phyloP scores from a whole-genome alignment of 2,888 invertebrate species.

The Lepidocyrtinus sp. region DNA sequence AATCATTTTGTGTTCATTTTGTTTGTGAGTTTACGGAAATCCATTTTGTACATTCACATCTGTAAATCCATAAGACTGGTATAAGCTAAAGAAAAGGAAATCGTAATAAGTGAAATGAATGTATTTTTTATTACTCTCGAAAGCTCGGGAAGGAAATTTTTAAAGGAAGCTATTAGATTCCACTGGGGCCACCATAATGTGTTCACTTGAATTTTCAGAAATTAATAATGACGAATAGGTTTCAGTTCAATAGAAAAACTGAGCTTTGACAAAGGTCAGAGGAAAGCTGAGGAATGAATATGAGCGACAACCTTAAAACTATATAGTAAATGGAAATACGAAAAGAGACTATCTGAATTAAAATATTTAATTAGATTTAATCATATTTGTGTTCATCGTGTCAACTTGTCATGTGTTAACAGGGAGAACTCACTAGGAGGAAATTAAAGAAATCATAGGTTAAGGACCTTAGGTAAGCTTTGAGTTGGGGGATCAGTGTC shows the following conservation, averaged over 20 bases:
- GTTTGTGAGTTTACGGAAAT: too few relatives aligned
- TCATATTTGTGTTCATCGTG: too few relatives aligned
- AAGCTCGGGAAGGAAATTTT: background rate
- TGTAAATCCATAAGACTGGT: slow-evolving; percentile 54
- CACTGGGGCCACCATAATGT: slow-evolving; percentile 64
- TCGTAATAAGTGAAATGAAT: slow-evolving; percentile 6
- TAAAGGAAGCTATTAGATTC: slow-evolving; percentile 8
- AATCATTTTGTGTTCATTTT: slow-evolving; percentile 3
- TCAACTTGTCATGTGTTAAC: too few relatives aligned
- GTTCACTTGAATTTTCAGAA: slow-evolving; percentile 45
- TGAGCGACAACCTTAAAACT: too few relatives aligned
- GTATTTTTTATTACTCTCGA: slow-evolving; percentile 27
- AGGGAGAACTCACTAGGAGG: background rate
- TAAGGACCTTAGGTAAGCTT: too few relatives aligned
- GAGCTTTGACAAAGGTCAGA: too few relatives aligned
- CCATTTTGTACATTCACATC: slow-evolving; percentile 30
- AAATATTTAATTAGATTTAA: too few relatives aligned
- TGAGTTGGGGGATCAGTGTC: background rate
- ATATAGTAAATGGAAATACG: too few relatives aligned
- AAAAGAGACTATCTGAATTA: too few relatives aligned
- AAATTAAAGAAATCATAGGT: slow-evolving; percentile 23
- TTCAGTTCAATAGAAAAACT: too few relatives aligned
- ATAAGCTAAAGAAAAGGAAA: slow-evolving; percentile 13
- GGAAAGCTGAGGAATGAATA: too few relatives aligned
- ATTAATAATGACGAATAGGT: too few relatives aligned